Evolutionary conservation across 2,888 invertebrate genomes (phyloP).

Genomic region (Heterodera filipjevi): DNA sequence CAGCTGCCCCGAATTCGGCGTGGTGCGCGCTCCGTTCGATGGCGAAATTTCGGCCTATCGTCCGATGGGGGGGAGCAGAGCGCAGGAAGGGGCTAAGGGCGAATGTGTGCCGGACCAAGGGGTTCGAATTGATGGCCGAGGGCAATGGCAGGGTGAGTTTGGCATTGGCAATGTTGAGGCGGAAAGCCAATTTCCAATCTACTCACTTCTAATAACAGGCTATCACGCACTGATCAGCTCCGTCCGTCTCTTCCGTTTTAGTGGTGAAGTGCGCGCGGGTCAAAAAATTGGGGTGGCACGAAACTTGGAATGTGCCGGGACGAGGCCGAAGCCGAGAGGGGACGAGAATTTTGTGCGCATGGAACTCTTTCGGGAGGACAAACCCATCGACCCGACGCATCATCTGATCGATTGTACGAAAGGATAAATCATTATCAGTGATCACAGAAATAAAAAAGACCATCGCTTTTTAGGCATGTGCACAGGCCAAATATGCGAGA

Average conservation of each 20-base stretch:
- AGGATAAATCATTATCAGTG: no score
- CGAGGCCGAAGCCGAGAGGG: background rate
- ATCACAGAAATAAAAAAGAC: no score
- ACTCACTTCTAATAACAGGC: slow-evolving; percentile 37
- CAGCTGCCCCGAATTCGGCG: slow-evolving; percentile 38
- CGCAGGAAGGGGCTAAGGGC: slow-evolving; percentile 49
- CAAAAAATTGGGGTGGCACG: slow-evolving; percentile 45
- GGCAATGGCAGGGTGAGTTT: slow-evolving; percentile 61
- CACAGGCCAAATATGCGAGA: slow-evolving; percentile 65
- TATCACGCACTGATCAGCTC: slow-evolving; percentile 61
- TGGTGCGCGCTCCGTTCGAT: slow-evolving; percentile 56
- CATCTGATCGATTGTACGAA: slow-evolving; percentile 60
- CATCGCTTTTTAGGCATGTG: slow-evolving; percentile 64
- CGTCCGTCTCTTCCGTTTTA: slow-evolving; percentile 54
- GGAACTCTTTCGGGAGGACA: slow-evolving; percentile 52
- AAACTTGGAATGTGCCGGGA: slow-evolving; percentile 39
- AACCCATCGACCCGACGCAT: slow-evolving; percentile 59
- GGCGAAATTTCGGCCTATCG: slow-evolving; percentile 54
- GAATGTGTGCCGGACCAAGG: slow-evolving; percentile 52
- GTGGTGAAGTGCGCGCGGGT: slow-evolving; percentile 56
- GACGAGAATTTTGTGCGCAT: slow-evolving; percentile 42
- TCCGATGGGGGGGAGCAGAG: slow-evolving; percentile 47
- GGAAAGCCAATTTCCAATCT: no score
- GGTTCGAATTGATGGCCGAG: slow-evolving; percentile 61
- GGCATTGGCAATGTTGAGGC: background rate